These are phyloP conservation scores for Nannoperca australis DNA, from an alignment of 2,797 vertebrate genomes.

Conservation along the genomic window DNA sequence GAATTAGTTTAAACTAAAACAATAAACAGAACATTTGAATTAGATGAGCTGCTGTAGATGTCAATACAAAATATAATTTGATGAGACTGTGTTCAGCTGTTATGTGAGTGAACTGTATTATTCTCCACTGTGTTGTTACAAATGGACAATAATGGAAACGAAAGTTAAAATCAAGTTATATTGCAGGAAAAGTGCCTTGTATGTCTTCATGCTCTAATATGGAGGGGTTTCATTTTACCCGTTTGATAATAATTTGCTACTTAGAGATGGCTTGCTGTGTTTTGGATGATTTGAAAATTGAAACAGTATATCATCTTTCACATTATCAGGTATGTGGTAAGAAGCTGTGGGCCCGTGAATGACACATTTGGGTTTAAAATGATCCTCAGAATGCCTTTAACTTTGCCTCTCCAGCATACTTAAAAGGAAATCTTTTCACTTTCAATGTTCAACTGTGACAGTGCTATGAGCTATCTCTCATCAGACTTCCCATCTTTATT, in stretches of 20 bases:
- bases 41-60: background rate
- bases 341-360: constrained; percentile 40
- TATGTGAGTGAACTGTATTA: constrained; percentile 1
- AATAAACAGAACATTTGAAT: constrained; percentile 25
- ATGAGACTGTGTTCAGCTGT: constrained; percentile 16
- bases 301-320: constrained; percentile 30
- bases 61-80: background rate
- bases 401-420: constrained; percentile 37
- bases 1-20: constrained; percentile 26
- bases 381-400: constrained; percentile 49
- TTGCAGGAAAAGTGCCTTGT: constrained; percentile 10
- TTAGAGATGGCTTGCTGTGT: constrained; percentile 28
- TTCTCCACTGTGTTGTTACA: constrained; percentile 2
- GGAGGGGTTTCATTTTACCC: constrained; percentile 19
- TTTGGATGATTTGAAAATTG: constrained; percentile 36
- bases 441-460: constrained; percentile 46
- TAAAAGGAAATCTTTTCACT: constrained; percentile 47
- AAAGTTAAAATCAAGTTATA: constrained; percentile 8
- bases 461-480: constrained; percentile 30
- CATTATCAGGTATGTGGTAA: constrained; percentile 39
- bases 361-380: constrained; percentile 48
- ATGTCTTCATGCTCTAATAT: constrained; percentile 13
- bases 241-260: constrained; percentile 38
- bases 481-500: constrained; percentile 4
- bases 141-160: constrained; percentile 14